Base-by-base conservation (phyloP, 2,888 invertebrate genomes). In the Nymphalis c-album region DNA sequence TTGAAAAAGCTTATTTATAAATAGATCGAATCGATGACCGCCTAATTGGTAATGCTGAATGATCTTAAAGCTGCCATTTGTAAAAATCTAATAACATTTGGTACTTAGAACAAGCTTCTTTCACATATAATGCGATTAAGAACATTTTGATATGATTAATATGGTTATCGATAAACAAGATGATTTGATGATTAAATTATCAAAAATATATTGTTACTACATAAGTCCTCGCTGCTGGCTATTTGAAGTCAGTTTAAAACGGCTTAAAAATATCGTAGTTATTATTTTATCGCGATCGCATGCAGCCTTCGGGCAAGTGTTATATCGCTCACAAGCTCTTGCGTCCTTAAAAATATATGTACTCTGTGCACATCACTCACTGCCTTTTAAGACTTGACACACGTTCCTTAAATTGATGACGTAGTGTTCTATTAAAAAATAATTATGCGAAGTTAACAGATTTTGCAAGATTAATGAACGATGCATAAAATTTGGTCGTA, bases 301-400 rank as follows among this genome's bases (percentile, higher is more conserved):
- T 67, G 71, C 67, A 64, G 70, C 70, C 70, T 64, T 62, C 62
- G 72, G 70, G 70, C 60, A 63, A 31, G 68, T 60, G 64, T 61
- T 62, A 64, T 55, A 50, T 64, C 48, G 64, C 64, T 63, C 64
- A 61, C 58, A 62, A 55, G 64, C 73, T 77, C 75, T 71, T 72
- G 72, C 62, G 73, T 74, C 72, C 74, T 61, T 69, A 53, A 20
- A 46, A 47, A 46, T 72, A 70, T 76, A 64, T 66, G 63, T 70
- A 67, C 62, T 22, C 22, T 65, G 69, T 78, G 78, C 77, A 80
- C 80, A 75, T 74, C 70, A 75, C 80, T 85, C 83, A 82, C 84
- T 83, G 83, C 81, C 82, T 78, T 71, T 71, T 76, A 72, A 17
- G 60, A 61, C 55, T 61, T 48, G 47, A 55, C 71, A 55, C 71